Base-by-base conservation (phyloP, 2,113 vertebrate genomes). In the Melanerpes formicivorus region DNA sequence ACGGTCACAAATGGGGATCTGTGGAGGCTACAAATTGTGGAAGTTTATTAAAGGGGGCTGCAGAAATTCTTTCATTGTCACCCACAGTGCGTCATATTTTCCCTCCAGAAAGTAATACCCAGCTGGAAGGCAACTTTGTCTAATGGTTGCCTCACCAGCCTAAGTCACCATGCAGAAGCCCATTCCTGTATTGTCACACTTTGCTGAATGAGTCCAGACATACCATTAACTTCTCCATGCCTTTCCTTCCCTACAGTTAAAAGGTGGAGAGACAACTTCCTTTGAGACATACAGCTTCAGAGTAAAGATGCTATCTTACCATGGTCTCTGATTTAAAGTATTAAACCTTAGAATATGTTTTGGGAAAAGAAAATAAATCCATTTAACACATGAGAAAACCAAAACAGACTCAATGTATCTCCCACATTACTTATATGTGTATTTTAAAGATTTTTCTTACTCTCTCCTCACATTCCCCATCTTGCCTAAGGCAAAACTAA, bases 51-150 rank as follows among this genome's bases (percentile, higher is more conserved):
- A 79, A 55, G 21, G 6, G 22, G 22, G 15, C 6, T 26, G 17
- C 9, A 5, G 12, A 3, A 8, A 37, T 14, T 64, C 18, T 85
- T 81, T 34, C 80, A 54, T 14, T 26, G 64, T 67, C 78, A 82
- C 29, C 59, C 30, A 48, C 17, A 48, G 48, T 5, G 6, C 42
- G 84, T 78, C 34, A 80, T 0, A 0, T 88, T 80, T 85, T 80
- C 25, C 29, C 19, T 32, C 48, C 18, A 60, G 26, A 46, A 80
- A 88, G 37, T 22, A 26, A 60, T 7, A 22, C 16, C 42, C 42
- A 65, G 2, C 5, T 0, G 0, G 40, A 71, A 69, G 48, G 29
- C 54, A 80, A 3, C 50, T 80, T 74, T 67, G 60, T 21, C 44
- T 71, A 80, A 59, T 0, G 2, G 52, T 18, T 83, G 34, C 30